phyloP scores from a whole-genome alignment of 2,797 vertebrate genomes.

The Sparus aurata region DNA sequence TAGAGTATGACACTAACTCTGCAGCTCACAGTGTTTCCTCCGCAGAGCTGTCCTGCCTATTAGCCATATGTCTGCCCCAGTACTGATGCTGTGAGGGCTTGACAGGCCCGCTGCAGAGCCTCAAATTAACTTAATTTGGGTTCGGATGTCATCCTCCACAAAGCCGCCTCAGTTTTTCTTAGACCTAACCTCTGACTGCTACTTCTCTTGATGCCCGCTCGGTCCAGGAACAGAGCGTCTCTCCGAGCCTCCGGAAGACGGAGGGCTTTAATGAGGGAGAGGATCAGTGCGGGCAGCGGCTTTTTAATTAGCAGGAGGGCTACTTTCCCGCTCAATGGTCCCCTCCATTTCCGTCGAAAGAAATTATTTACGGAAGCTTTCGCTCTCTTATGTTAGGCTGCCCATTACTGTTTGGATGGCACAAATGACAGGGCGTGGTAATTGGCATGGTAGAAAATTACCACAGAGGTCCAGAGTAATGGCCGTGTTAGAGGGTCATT shows the following conservation, averaged over 20 bases:
- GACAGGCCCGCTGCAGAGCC: slow-evolving; percentile 63
- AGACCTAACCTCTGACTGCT: slow-evolving; percentile 59
- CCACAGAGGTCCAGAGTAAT: slow-evolving; percentile 41
- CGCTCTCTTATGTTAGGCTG: slow-evolving; percentile 46
- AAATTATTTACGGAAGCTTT: slow-evolving; percentile 71
- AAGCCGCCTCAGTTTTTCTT: slow-evolving; percentile 49
- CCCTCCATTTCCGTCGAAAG: slow-evolving; percentile 42
- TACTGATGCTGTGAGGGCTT: slow-evolving; percentile 53
- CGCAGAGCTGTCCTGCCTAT: slow-evolving; percentile 59
- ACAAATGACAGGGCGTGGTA: slow-evolving; percentile 55
- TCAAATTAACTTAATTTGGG: slow-evolving; percentile 79
- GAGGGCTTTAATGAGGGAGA: slow-evolving; percentile 77
- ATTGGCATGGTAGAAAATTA: slow-evolving; percentile 45
- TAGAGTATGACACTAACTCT: slow-evolving; percentile 33
- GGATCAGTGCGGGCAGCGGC: slow-evolving; percentile 52
- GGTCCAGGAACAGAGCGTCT: slow-evolving; percentile 28
- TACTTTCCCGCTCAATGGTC: slow-evolving; percentile 64
- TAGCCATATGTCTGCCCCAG: slow-evolving; percentile 57
- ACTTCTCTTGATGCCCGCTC: slow-evolving; percentile 40
- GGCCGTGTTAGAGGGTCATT: slow-evolving; percentile 37
- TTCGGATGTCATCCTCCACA: slow-evolving; percentile 63
- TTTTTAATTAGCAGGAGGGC: slow-evolving; percentile 78
- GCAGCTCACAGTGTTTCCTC: slow-evolving; percentile 42
- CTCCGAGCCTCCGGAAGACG: slow-evolving; percentile 42
- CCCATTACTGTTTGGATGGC: slow-evolving; percentile 48